Base-by-base conservation (phyloP, 2,888 invertebrate species). In the Cheiracanthium punctorium region DNA sequence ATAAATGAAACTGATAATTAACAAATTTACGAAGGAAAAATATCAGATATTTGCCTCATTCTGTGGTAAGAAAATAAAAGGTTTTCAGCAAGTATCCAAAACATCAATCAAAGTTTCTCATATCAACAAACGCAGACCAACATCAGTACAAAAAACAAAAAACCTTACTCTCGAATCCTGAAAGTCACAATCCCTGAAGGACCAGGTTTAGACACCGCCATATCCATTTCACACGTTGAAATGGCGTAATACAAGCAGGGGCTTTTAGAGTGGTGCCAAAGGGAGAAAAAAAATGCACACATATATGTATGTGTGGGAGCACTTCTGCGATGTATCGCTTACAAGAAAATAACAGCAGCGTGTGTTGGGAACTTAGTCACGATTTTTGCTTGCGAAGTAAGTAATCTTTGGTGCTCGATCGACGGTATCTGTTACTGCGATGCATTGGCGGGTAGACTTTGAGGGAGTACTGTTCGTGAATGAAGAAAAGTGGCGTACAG, bases 401-500 rank as follows among this genome's bases (percentile, higher is more conserved):
- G 79, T 85, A 74, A 85, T 85, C 79, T 65, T 85, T 70, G 74
- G 30, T 79, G 84, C 74, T 58, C 58, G 74, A 79, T 85, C 79
- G 84, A 73, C 79, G 79, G 74, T 79, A 85, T 85, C 84, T 72
- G 79, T 85, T 69, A 58, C 58, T 24, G n/a, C n/a, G 58, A 58
- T 58, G 58, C 58, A 17, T 48, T 58, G 58, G 20, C 24, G 58
- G 58, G 58, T 58, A 17, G 58, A 58, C 24, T 58, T 58, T 58
- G n/a, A n/a, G n/a, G 58, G 17, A 58, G 24, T 17, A 58, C 14
- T 58, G 58, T 7, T 58, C 58, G 20, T 24, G 58, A 8, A 4
- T 5, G 4, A 24, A n/a, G 24, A 58, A 58, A 24, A 58, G 24
- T 58, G 24, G 5, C 24, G 58, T 24, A 24, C 1, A 24, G 4